Percentiles rank a stretch among this genome's conserved stretches.
These are phyloP conservation scores for Lepus americanus DNA, from an alignment of 2,113 vertebrate genomes.

Conservation along the genomic window DNA sequence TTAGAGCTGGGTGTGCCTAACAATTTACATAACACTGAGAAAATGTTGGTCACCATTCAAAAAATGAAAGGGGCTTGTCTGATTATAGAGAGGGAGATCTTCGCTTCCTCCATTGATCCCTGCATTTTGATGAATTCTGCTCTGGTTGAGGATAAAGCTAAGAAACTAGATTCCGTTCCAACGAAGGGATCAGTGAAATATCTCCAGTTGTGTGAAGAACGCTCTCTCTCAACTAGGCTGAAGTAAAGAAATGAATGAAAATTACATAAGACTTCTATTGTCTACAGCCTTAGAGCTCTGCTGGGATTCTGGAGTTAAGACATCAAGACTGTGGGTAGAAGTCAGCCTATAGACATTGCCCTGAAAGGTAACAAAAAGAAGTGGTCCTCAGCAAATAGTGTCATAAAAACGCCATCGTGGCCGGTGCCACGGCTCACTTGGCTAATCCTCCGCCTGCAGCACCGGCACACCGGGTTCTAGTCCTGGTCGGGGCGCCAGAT, in stretches of 20 bases:
- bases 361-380: background rate
- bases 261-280: slow-evolving; percentile 2
- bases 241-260: slow-evolving; percentile 28
- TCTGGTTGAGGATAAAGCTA: background rate
- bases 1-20: background rate
- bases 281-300: background rate
- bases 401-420: background rate
- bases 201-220: background rate
- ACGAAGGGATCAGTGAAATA: slow-evolving; percentile 9
- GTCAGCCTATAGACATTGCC: background rate
- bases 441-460: too few relatives aligned
- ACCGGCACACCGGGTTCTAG: too few relatives aligned
- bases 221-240: background rate
- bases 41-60: background rate
- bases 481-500: too few relatives aligned
- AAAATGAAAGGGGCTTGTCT: background rate
- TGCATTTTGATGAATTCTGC: background rate
- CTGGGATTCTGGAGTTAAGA: background rate
- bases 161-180: slow-evolving; percentile 1
- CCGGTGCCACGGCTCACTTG: too few relatives aligned
- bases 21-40: background rate
- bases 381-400: background rate
- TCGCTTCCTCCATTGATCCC: background rate
- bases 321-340: background rate
- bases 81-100: background rate